A percentile compares a stretch with the other conserved stretches of the same genome.
Evolutionary conservation across 2,888 invertebrate genomes (phyloP).

Genomic region (Escarpia spicata): DNA sequence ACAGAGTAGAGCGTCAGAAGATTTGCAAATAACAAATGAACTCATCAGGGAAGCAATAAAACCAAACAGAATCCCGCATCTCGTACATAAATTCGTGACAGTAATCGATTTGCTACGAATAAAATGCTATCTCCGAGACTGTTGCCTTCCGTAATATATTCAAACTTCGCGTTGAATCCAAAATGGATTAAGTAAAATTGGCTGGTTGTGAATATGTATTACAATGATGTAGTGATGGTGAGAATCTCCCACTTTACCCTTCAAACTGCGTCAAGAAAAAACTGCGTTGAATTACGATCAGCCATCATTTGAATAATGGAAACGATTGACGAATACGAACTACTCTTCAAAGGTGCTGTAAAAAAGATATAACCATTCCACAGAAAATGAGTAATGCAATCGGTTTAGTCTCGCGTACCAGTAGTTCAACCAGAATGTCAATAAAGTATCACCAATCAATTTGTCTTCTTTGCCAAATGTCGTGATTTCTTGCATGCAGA

Average conservation of each 20-base stretch:
- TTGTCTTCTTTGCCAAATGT: not conserved
- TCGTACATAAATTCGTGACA: not conserved
- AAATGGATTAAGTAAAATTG: not conserved
- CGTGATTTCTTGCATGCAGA: not conserved
- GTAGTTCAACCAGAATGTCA: too few species aligned
- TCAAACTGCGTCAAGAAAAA: not conserved
- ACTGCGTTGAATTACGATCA: not conserved
- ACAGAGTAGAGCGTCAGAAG: not conserved
- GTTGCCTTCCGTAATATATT: not conserved
- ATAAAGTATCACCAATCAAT: too few species aligned
- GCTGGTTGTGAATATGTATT: not conserved
- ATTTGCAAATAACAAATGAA: not conserved
- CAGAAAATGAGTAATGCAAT: too few species aligned
- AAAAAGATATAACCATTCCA: not conserved
- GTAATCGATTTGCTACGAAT: slow-evolving; percentile 3
- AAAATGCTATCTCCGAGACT: not conserved
- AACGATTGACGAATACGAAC: not conserved
- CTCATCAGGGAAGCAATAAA: not conserved
- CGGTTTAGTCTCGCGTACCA: too few species aligned
- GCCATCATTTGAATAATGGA: not conserved
- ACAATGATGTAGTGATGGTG: not conserved
- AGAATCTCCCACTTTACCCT: not conserved
- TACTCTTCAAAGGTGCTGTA: not conserved
- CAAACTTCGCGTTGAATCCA: not conserved
- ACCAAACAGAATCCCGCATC: not conserved